Base-by-base conservation (phyloP, 2,113 vertebrate genomes). In the Nannobrachium achirus region DNA sequence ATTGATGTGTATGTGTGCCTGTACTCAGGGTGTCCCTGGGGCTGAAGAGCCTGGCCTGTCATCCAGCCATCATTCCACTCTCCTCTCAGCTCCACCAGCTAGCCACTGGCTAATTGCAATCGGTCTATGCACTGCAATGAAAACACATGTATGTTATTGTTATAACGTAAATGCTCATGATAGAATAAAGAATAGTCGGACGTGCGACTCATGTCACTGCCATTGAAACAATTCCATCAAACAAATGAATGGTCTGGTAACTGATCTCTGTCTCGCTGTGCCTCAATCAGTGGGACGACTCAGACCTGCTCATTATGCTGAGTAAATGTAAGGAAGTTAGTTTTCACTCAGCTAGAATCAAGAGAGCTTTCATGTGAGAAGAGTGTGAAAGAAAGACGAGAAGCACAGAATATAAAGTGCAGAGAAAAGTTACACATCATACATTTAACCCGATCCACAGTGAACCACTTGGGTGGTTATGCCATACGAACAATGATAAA, bases 41-140 rank as follows among this genome's bases (percentile, higher is more conserved):
- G 88, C 82, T 69, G 64, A 63, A 76, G 71, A 81, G 80, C 78
- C 75, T 65, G 66, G 79, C 70, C 76, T 84, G 82, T 89, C 85
- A 82, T 78, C 79, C 66, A 84, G 69, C 60, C 69, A 78, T 86
- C 87, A 78, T 73, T 74, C 56, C 78, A 73, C 78, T 71, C 50
- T 75, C 74, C 57, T 49, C 75, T 63, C 81, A 82, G 69, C 81
- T 76, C 69, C 76, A 83, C 87, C 86, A 86, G 78, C 66, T 73
- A 65, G 78, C 83, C 65, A 46, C 66, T 20, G 81, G 81, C 65
- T 52, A 25, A 44, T n/a, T 10, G 39, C 18, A 15, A 10, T 10
- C 41, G 41, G 15, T n/a, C 58, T 13, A 13, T 14, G 44, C 42
- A 45, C 13, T 33, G 25, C 25, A 33, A 33, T 33, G 25, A 33